Conservation (phyloP, 2,888 invertebrate genomes). For the Conistra vaccinii region DNA sequence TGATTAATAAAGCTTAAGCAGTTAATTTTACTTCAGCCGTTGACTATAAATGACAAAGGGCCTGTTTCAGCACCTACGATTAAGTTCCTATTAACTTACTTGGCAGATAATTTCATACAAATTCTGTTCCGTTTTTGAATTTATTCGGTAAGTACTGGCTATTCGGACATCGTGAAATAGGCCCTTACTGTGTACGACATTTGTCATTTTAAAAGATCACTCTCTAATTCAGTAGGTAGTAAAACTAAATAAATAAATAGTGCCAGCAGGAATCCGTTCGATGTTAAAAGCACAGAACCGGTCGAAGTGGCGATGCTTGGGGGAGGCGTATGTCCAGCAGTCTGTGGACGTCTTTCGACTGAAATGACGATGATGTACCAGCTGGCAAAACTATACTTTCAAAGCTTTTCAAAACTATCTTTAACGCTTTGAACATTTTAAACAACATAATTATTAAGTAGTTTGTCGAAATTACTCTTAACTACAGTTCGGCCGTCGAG, state of each 20-base stretch:
- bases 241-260: slow-evolving; percentile 33
- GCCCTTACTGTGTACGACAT: slow-evolving; percentile 75
- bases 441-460: slow-evolving; percentile 15
- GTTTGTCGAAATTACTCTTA: slow-evolving; percentile 18
- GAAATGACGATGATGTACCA: not conserved
- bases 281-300: not conserved
- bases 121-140: no score
- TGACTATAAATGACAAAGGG: slow-evolving; percentile 80
- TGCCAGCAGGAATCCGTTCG: not conserved
- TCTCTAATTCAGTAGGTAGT: slow-evolving; percentile 84
- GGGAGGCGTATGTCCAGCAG: not conserved
- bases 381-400: slow-evolving; percentile 54
- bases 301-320: not conserved
- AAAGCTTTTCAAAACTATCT: slow-evolving; percentile 48
- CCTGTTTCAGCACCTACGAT: no score
- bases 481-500: not conserved
- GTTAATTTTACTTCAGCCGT: slow-evolving; percentile 83
- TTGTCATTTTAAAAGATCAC: slow-evolving; percentile 86
- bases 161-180: no score
- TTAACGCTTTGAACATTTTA: slow-evolving; percentile 28
- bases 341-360: no score
- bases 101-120: no score
- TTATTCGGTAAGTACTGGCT: no score
- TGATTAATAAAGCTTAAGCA: slow-evolving; percentile 86
- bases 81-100: no score